Evolutionary conservation across 2,113 vertebrate genomes (phyloP).

Genomic region (Poeciliopsis prolifica): DNA sequence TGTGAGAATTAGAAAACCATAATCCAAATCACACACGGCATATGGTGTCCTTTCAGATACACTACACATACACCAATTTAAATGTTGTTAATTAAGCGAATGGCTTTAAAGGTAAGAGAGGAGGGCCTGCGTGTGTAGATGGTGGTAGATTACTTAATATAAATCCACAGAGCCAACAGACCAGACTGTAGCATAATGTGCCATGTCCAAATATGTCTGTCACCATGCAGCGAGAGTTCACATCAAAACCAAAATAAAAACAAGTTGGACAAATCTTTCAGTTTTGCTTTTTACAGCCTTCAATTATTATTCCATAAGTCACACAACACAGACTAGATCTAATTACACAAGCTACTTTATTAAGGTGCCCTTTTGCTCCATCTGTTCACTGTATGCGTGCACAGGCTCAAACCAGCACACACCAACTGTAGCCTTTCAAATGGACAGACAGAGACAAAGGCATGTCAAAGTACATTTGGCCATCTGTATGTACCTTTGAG

Average conservation of each 20-base stretch:
- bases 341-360: slow-evolving; percentile 68
- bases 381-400: slow-evolving; percentile 56
- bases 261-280: neutral
- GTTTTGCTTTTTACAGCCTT: slow-evolving; percentile 21
- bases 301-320: slow-evolving; percentile 63
- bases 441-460: slow-evolving; percentile 59
- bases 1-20: slow-evolving; percentile 1
- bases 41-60: slow-evolving; percentile 3
- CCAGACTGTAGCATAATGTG: slow-evolving; percentile 16
- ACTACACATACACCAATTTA: neutral
- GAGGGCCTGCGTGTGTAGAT: neutral
- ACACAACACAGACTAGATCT: slow-evolving; percentile 49
- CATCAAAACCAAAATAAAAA: slow-evolving; percentile 23
- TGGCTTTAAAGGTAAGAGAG: neutral
- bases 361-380: slow-evolving; percentile 68
- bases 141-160: slow-evolving; percentile 4
- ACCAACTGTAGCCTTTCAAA: slow-evolving; percentile 36
- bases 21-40: slow-evolving; percentile 4
- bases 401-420: slow-evolving; percentile 12
- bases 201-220: neutral
- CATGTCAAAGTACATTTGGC: slow-evolving; percentile 59
- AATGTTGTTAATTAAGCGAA: neutral
- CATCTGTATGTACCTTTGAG: slow-evolving; percentile 61
- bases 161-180: slow-evolving; percentile 9
- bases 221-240: slow-evolving; percentile 6